Evolutionary conservation across 2,797 vertebrate genomes (phyloP).

Genomic region (Rhinoraja longicauda): DNA sequence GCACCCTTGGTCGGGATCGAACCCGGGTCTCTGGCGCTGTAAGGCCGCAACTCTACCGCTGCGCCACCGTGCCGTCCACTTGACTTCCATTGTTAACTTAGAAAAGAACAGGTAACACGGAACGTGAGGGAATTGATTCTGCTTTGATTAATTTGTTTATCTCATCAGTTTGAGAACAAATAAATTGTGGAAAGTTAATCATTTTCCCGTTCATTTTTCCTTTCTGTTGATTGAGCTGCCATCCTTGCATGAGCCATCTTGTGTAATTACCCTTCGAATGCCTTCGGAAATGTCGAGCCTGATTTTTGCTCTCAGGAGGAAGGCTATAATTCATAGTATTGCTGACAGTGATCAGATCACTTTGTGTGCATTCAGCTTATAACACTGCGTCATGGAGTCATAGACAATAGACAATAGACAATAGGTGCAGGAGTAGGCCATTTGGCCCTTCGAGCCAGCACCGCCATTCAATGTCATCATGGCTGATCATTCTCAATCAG

Average conservation of each 20-base stretch:
- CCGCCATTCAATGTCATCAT: no score
- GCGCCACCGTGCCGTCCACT: no score
- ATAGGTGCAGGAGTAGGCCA: no score
- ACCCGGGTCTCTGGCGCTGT: no score
- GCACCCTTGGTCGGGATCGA: no score
- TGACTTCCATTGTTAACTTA: background rate
- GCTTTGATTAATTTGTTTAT: background rate
- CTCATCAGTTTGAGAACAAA: background rate
- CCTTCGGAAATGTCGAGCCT: conserved; percentile 3
- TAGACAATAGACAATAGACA: no score
- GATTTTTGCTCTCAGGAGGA: background rate
- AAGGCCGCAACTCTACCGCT: no score
- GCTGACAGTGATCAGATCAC: conserved; percentile 24
- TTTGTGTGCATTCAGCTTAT: background rate
- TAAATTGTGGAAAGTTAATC: background rate
- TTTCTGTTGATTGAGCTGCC: conserved; percentile 14
- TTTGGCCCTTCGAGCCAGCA: no score
- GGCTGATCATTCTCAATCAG: no score
- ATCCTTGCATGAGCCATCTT: background rate
- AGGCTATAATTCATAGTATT: background rate
- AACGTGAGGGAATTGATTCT: background rate
- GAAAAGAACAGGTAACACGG: background rate
- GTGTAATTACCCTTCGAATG: background rate
- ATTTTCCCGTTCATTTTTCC: background rate
- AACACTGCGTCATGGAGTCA: background rate